A percentile compares a stretch with the other conserved stretches of the same genome.
These are phyloP conservation scores for Lasioglossum leucozonium DNA, from an alignment of 2,888 invertebrate genomes.

Conservation along the genomic window DNA sequence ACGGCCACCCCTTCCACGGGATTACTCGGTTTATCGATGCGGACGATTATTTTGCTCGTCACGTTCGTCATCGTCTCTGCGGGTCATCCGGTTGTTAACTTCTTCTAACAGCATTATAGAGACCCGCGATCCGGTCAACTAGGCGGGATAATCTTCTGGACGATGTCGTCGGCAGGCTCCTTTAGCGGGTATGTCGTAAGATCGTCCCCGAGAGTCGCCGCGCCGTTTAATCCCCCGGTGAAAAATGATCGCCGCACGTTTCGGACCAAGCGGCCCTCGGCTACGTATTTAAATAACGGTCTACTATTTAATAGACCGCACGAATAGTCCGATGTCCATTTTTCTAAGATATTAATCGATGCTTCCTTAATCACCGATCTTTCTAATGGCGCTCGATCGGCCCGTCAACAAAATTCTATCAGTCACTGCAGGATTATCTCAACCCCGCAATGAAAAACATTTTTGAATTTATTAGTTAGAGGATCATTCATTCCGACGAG, in stretches of 20 bases:
- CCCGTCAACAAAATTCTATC: not conserved
- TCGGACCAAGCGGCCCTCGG: not conserved
- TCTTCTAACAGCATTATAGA: conserved; percentile 60
- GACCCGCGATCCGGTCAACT: conserved; percentile 55
- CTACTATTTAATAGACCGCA: conserved; percentile 1
- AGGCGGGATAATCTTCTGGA: conserved; percentile 59
- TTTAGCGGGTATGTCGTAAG: conserved; percentile 36
- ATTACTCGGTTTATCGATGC: conserved; percentile 72
- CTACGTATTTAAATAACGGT: conserved; percentile 20
- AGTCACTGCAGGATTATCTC: not conserved
- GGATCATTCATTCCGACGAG: not conserved
- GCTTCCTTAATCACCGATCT: not conserved
- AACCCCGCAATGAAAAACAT: not conserved
- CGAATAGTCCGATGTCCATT: not conserved
- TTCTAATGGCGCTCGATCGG: not conserved
- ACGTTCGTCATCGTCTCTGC: conserved; percentile 74
- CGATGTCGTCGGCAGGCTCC: conserved; percentile 29
- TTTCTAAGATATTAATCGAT: not conserved
- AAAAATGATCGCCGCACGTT: conserved; percentile 46
- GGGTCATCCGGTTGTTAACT: conserved; percentile 69
- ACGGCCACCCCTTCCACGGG: conserved; percentile 40
- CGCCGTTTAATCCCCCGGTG: conserved; percentile 56
- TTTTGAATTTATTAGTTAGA: not conserved
- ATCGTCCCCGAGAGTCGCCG: conserved; percentile 22
- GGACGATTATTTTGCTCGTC: conserved; percentile 72